These are phyloP conservation scores for Chaetodon trifasciatus DNA, from an alignment of 2,797 vertebrate genomes.

Conservation along the genomic window DNA sequence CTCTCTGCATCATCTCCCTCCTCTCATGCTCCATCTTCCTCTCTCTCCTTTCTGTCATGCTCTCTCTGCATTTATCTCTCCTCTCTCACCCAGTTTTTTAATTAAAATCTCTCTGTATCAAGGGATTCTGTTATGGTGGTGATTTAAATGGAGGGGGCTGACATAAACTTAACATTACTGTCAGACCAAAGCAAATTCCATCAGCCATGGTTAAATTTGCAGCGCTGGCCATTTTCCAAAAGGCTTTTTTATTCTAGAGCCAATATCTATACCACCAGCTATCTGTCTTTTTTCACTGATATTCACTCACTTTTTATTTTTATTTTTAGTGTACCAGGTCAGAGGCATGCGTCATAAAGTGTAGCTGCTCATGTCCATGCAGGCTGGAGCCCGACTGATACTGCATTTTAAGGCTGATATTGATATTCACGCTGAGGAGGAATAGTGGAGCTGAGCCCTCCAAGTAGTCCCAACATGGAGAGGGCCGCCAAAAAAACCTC, in stretches of 20 bases:
- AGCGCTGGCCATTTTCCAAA: slow-evolving; percentile 68
- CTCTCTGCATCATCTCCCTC: slow-evolving; percentile 35
- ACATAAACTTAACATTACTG: slow-evolving; percentile 79
- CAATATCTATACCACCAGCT: slow-evolving; percentile 58
- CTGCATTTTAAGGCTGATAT: background rate
- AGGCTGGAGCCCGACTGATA: background rate
- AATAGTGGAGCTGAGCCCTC: background rate
- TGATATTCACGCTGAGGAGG: background rate
- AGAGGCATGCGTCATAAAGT: slow-evolving; percentile 31
- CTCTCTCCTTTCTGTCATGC: slow-evolving; percentile 11
- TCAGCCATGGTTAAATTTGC: slow-evolving; percentile 73
- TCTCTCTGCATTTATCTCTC: slow-evolving; percentile 48
- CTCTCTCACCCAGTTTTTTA: slow-evolving; percentile 60
- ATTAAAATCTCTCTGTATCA: slow-evolving; percentile 80
- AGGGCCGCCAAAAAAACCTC: background rate
- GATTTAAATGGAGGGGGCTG: slow-evolving; percentile 77
- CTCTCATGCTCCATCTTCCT: slow-evolving; percentile 32
- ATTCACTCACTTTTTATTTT: slow-evolving; percentile 20
- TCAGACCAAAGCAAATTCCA: slow-evolving; percentile 78
- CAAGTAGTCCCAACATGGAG: background rate
- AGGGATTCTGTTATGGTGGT: slow-evolving; percentile 70
- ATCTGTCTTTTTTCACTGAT: slow-evolving; percentile 40
- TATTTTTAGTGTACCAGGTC: slow-evolving; percentile 28
- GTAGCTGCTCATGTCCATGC: background rate
- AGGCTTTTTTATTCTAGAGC: slow-evolving; percentile 55